Conservation (phyloP, 2,888 invertebrate genomes). For the Scaptomyza reducta region DNA sequence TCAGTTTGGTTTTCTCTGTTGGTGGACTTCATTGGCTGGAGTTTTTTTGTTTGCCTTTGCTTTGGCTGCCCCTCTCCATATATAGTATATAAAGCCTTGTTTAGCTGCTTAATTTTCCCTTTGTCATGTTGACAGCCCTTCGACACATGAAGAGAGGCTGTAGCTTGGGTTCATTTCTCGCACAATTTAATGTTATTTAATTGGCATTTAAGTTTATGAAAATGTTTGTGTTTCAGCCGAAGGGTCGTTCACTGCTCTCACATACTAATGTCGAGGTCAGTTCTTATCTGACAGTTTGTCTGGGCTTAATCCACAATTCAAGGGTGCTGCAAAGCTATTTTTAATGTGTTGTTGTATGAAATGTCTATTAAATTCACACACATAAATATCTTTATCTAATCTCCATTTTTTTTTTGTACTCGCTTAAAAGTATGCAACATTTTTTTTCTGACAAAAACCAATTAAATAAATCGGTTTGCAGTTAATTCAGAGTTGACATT, state of each 20-base stretch:
- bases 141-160: slow-evolving; percentile 38
- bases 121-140: slow-evolving; percentile 77
- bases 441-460: slow-evolving; percentile 4
- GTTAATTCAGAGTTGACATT: slow-evolving; percentile 69
- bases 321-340: background rate
- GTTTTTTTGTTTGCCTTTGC: slow-evolving; percentile 58
- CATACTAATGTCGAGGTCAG: slow-evolving; percentile 51
- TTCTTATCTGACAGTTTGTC: slow-evolving; percentile 36
- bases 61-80: slow-evolving; percentile 33
- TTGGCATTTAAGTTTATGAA: slow-evolving; percentile 76
- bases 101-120: slow-evolving; percentile 79
- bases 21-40: slow-evolving; percentile 40
- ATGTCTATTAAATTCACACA: background rate
- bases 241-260: background rate
- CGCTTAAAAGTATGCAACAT: slow-evolving; percentile 16
- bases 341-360: background rate
- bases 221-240: slow-evolving; percentile 57
- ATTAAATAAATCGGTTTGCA: slow-evolving; percentile 55
- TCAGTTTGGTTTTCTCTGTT: slow-evolving; percentile 45
- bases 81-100: slow-evolving; percentile 61
- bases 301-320: slow-evolving; percentile 19
- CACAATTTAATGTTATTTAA: slow-evolving; percentile 80
- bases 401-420: background rate
- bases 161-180: slow-evolving; percentile 61
- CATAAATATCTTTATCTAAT: background rate